Conservation (phyloP, 1,140 invertebrate genomes). For the Palaemon carinicauda region DNA sequence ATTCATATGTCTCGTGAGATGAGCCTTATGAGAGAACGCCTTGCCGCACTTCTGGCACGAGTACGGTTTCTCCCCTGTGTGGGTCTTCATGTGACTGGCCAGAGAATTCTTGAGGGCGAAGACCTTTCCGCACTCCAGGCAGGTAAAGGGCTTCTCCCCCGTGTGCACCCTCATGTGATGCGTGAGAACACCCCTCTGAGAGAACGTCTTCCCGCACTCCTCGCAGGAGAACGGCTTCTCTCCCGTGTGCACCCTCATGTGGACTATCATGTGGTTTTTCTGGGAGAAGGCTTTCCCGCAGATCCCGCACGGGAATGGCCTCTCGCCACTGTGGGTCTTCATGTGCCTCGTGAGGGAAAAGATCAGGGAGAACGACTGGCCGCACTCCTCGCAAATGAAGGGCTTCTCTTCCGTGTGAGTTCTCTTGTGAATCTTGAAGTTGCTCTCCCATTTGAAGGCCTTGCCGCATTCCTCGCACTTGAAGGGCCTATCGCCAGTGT, state of each 20-base stretch:
- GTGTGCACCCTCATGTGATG: not conserved
- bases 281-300: not conserved
- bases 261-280: not conserved
- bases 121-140: not conserved
- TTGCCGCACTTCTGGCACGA: too few species aligned
- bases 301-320: not conserved
- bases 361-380: not conserved
- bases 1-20: too few species aligned
- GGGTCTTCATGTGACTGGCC: not conserved
- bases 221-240: not conserved
- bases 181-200: not conserved
- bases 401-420: not conserved
- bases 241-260: not conserved
- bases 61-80: not conserved
- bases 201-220: not conserved
- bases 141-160: not conserved
- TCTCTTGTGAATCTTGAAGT: not conserved
- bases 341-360: not conserved
- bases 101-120: not conserved
- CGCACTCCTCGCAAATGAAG: not conserved
- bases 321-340: not conserved
- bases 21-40: too few species aligned
- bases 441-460: not conserved
- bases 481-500: not conserved
- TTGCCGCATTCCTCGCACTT: not conserved